Evolutionary conservation across 2,888 invertebrate genomes (phyloP), one percentile per base, ranked within the genome.

Genomic region (Blastobasis lacticolella): DNA sequence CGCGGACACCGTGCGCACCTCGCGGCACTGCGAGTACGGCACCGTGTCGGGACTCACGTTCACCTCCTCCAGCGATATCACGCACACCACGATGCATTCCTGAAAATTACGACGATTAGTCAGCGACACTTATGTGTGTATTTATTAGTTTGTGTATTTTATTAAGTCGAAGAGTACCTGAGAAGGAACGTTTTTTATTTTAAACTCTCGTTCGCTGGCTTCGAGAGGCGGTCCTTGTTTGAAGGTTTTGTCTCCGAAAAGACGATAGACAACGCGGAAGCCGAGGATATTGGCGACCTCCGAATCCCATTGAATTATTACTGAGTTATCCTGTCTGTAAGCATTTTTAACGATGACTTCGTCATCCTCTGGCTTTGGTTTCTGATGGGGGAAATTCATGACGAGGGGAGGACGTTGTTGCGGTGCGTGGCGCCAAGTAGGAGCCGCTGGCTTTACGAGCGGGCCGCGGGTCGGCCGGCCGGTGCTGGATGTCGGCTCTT

Each of bases 81-180:
- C 97, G 83, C 97, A 97, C 57, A 97, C 97, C 57, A 97, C 94
- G 61, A 97, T 94, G 78, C 97, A 97, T 89, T 97, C 97, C 93
- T 96, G 86, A 43, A 79, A 10, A 42, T 42, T n/a, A 5, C 4
- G 6, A 42, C 10, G 9, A 3, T 40, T 2, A 8, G 40, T n/a
- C 42, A 42, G n/a, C 40, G 40, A 8, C 9, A 6, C 9, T 42
- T 1, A 42, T 42, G 9, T 6, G 9, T 7, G 8, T n/a, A n/a
- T 8, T n/a, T 42, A n/a, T 42, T 42, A 5, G n/a, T n/a, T n/a
- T 4, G 9, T 10, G 7, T 42, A 6, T 42, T 42, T 7, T 7
- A 9, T 5, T 3, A 42, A 10, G 5, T 9, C 7, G 41, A 40
- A 4, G 9, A 42, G 9, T 81, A 94, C 94, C 91, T 94, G 95